phyloP scores from a whole-genome alignment of 2,113 vertebrate species.

The Stigmatopora nigra region DNA sequence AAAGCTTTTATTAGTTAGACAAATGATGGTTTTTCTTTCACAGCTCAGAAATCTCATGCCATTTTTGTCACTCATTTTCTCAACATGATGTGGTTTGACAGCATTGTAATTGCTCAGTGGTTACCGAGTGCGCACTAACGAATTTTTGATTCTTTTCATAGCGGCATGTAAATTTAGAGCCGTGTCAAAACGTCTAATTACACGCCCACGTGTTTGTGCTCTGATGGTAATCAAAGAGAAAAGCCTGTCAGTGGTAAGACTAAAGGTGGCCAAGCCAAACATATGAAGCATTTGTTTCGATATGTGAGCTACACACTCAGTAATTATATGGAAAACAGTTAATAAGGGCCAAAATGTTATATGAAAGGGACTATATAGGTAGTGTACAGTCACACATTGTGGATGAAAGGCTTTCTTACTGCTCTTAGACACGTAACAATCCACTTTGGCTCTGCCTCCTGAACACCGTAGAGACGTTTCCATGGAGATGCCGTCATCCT shows the following conservation, averaged over 20 bases:
- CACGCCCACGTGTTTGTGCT: conserved; percentile 21
- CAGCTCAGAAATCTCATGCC: conserved; percentile 29
- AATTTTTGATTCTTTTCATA: conserved; percentile 23
- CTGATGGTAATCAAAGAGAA: conserved; percentile 29
- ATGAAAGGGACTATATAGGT: conserved; percentile 22
- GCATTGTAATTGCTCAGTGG: conserved; percentile 55
- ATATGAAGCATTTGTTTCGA: conserved; percentile 23
- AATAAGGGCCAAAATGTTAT: conserved; percentile 36
- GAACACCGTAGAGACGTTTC: conserved; percentile 44
- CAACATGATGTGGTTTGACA: conserved; percentile 51
- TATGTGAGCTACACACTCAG: conserved; percentile 33
- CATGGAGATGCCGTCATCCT: conserved; percentile 49
- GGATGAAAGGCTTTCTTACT: conserved; percentile 23
- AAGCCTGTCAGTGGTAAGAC: conserved; percentile 38
- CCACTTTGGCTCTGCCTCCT: conserved; percentile 29
- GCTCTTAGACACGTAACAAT: conserved; percentile 29
- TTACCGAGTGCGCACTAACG: conserved; percentile 31
- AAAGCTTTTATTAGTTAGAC: not conserved
- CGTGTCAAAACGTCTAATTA: conserved; percentile 32
- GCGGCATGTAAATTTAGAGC: conserved; percentile 27
- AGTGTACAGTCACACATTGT: conserved; percentile 7
- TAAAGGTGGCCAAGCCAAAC: conserved; percentile 28
- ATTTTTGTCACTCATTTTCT: conserved; percentile 40
- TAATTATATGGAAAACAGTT: conserved; percentile 47
- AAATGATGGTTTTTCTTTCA: not conserved